Base-by-base conservation (phyloP, 2,113 vertebrate species). In the Ceyx margarethae region DNA sequence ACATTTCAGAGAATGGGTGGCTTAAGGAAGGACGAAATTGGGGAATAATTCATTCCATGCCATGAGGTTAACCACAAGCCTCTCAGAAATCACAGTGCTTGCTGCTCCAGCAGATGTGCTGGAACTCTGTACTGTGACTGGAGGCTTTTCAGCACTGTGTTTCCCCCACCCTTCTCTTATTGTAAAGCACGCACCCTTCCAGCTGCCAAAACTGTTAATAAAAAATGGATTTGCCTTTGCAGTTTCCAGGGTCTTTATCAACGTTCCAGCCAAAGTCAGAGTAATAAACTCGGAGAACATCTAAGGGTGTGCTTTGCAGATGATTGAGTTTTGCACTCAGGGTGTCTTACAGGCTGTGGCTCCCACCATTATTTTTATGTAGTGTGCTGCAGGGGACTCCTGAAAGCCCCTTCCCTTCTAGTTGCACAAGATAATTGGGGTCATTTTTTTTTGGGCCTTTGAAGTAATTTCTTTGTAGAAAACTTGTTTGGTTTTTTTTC, bases 81-180 rank as follows among this genome's bases (percentile, higher is more conserved):
- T 96, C 91, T 94, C 87, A 85, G 96, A 97, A 96, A 97, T 92
- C 31, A 93, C 95, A 97, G 94, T 58, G 85, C 95, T 95, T 8
- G 76, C 97, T 97, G 97, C 97, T 97, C 60, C 67, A 31, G 95
- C 98, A 98, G 95, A 97, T 97, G 97, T 97, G 93, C 95, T 97
- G 95, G 96, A 97, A 95, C 95, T 58, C 54, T 73, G 88, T 53
- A 74, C 91, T 94, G 93, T 86, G 96, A 95, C 96, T 97, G 96
- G 97, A 96, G 98, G 92, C 95, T 96, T 97, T 79, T 97, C 87
- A 95, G 93, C 85, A 2, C 81, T 91, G 66, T 33, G 3, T 89
- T 96, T 81, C 95, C 93, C 82, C 87, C 81, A 10, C 90, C 81
- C 96, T 80, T 86, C 28, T 66, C 77, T 76, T 17, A 50, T 69